Percentiles rank a stretch among this genome's conserved stretches.
Evolutionary conservation across 2,888 invertebrate genomes (phyloP).

Genomic region (Drosophila kuntzei): DNA sequence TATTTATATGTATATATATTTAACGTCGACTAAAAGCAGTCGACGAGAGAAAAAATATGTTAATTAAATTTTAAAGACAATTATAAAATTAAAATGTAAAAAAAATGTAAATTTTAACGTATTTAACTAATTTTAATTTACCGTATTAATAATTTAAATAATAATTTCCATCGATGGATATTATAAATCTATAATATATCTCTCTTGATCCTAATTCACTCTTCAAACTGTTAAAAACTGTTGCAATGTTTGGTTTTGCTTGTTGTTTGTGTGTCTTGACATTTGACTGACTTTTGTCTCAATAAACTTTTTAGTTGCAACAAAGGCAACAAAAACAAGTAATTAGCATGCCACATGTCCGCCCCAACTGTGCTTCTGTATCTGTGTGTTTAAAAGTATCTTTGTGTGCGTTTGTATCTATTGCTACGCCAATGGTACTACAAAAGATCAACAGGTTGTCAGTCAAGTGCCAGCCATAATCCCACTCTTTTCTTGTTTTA

Average conservation of each 20-base stretch:
- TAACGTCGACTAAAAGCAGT: too few relatives aligned
- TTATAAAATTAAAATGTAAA: too few relatives aligned
- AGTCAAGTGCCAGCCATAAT: slow-evolving; percentile 53
- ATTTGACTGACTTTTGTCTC: slow-evolving; percentile 26
- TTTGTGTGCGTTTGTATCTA: slow-evolving; percentile 24
- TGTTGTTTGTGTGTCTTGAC: slow-evolving; percentile 40
- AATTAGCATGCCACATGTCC: slow-evolving; percentile 60
- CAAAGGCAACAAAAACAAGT: slow-evolving; percentile 22
- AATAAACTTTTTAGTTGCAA: slow-evolving; percentile 15
- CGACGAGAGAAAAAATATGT: too few relatives aligned
- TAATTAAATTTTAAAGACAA: too few relatives aligned
- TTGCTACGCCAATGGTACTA: slow-evolving; percentile 38
- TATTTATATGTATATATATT: too few relatives aligned
- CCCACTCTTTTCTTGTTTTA: slow-evolving; percentile 19
- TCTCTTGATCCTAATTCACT: background rate
- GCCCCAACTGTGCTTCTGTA: slow-evolving; percentile 21
- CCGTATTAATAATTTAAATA: too few relatives aligned
- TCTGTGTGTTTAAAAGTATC: slow-evolving; percentile 8
- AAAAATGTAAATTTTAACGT: too few relatives aligned
- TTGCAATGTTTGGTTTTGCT: background rate
- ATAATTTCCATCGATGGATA: too few relatives aligned
- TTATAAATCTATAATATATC: background rate
- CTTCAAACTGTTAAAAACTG: background rate
- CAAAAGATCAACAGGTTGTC: slow-evolving; percentile 67
- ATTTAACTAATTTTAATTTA: too few relatives aligned